phyloP scores from a whole-genome alignment of 2,888 invertebrate genomes.

The Perizoma affinitatum region DNA sequence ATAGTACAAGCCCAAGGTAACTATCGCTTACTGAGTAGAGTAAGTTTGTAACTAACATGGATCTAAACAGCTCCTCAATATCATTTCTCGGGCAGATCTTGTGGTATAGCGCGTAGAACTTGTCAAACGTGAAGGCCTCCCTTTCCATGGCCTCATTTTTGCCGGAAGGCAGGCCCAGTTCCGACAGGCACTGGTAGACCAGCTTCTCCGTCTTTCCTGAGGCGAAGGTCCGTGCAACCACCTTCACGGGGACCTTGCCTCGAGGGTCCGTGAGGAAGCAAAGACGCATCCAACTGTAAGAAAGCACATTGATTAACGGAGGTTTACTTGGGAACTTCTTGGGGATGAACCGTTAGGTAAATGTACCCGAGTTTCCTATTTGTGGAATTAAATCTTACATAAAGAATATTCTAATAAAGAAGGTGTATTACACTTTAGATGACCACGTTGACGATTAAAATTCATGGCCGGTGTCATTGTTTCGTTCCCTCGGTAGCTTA shows the following conservation, averaged over 20 bases:
- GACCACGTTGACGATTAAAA: no score
- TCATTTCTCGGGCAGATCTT: conserved; percentile 99
- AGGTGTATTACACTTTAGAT: no score
- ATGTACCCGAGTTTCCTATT: no score
- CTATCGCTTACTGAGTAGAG: neutral
- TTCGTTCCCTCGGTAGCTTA: no score
- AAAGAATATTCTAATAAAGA: no score
- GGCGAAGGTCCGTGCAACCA: conserved; percentile 98
- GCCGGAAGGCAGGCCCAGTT: conserved; percentile 96
- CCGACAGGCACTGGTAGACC: conserved; percentile 97
- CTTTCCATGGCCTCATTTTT: conserved; percentile 98
- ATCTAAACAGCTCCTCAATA: conserved; percentile 98
- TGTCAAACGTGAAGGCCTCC: conserved; percentile 98
- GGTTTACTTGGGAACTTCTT: neutral
- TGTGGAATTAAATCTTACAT: no score
- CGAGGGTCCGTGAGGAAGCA: conserved; percentile 96
- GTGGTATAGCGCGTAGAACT: conserved; percentile 98
- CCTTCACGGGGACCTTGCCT: conserved; percentile 98
- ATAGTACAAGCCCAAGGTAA: no score
- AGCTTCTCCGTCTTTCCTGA: conserved; percentile 99
- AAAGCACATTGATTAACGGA: conserved; percentile 38
- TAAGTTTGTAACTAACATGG: conserved; percentile 88
- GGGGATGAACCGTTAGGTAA: no score
- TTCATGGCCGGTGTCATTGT: no score
- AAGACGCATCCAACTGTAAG: conserved; percentile 98